These are phyloP conservation scores for Trichoplusia ni DNA, from an alignment of 1,140 invertebrate species.

Conservation along the genomic window DNA sequence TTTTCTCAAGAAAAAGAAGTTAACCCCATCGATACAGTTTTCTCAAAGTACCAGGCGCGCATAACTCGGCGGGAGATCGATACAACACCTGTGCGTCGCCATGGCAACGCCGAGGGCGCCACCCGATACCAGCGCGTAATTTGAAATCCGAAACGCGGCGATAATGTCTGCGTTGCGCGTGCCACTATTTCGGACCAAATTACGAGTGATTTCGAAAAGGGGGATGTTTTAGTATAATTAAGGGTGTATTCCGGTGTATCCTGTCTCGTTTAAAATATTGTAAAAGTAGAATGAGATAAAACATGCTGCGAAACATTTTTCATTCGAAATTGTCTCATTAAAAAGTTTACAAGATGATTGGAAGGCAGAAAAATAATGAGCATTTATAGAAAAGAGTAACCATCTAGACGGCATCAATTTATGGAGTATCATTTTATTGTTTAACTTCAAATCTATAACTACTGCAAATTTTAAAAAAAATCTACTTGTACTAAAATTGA, in stretches of 20 bases:
- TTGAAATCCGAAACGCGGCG: slow-evolving; percentile 76
- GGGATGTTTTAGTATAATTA: slow-evolving; percentile 58
- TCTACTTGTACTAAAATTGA: too few species aligned
- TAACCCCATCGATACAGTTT: slow-evolving; percentile 13
- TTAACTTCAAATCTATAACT: too few species aligned
- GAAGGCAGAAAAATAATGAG: too few species aligned
- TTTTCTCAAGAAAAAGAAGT: not conserved
- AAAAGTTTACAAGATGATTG: too few species aligned
- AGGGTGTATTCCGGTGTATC: slow-evolving; percentile 40
- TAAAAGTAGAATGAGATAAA: slow-evolving; percentile 29
- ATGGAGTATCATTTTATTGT: too few species aligned
- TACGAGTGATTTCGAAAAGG: slow-evolving; percentile 62
- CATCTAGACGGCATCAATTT: too few species aligned
- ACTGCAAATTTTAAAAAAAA: too few species aligned
- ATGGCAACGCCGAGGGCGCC: slow-evolving; percentile 72
- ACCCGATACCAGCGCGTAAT: slow-evolving; percentile 77
- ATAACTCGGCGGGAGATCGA: slow-evolving; percentile 56
- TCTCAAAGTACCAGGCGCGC: slow-evolving; percentile 24
- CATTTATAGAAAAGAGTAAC: too few species aligned
- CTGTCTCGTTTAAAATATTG: slow-evolving; percentile 23
- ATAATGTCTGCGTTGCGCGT: slow-evolving; percentile 76
- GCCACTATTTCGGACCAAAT: slow-evolving; percentile 56
- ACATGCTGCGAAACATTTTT: slow-evolving; percentile 12
- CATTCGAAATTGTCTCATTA: slow-evolving; percentile 10
- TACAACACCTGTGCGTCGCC: slow-evolving; percentile 74